Conservation (phyloP, 2,888 invertebrate genomes). For the Epirrhoe alternata region DNA sequence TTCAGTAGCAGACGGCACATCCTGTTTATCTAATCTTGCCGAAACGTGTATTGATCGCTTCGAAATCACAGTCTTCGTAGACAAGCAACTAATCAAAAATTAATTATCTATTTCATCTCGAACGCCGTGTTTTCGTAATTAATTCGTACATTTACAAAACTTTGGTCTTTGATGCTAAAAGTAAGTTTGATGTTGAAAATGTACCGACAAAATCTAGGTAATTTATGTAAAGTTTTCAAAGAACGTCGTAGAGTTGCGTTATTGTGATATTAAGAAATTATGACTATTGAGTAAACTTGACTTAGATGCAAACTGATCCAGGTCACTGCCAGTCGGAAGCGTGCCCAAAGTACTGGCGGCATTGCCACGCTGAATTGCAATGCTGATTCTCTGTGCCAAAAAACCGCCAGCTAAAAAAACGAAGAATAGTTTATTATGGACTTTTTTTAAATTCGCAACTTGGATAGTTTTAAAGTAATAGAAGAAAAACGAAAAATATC, state of each 20-base stretch:
- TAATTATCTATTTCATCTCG: slow-evolving; percentile 26
- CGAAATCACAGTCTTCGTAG: slow-evolving; percentile 29
- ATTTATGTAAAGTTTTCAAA: neutral
- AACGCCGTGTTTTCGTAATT: slow-evolving; percentile 22
- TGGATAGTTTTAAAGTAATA: slow-evolving; percentile 1
- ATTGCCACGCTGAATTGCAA: no score
- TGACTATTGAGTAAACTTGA: no score
- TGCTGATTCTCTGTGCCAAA: no score
- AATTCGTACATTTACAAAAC: slow-evolving; percentile 18
- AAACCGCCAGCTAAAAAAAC: no score
- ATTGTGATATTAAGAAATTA: neutral
- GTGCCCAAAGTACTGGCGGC: no score
- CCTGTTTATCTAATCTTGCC: slow-evolving; percentile 48
- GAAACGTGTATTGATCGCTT: slow-evolving; percentile 51
- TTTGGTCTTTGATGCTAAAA: slow-evolving; percentile 4
- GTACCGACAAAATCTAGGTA: neutral
- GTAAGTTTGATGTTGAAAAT: neutral
- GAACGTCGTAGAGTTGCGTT: neutral
- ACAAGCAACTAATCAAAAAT: slow-evolving; percentile 34
- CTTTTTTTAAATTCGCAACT: no score
- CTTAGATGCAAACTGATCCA: no score
- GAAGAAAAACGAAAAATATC: slow-evolving; percentile 23
- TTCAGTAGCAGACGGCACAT: slow-evolving; percentile 21
- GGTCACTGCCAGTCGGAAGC: no score
- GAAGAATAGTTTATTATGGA: no score